Base-by-base conservation (phyloP, 1,140 invertebrate genomes). In the Apis cerana region DNA sequence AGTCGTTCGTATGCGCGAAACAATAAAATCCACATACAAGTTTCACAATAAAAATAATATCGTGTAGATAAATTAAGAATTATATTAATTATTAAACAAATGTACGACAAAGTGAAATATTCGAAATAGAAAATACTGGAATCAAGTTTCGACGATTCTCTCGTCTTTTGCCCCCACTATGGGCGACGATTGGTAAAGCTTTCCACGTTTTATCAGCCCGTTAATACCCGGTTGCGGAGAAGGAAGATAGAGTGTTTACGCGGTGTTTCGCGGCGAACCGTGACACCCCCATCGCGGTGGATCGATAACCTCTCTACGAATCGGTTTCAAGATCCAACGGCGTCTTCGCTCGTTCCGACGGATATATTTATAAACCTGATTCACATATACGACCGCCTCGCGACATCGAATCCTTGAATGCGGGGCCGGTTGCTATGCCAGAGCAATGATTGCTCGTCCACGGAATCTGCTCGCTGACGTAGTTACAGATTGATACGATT, bases 201-300 rank as follows among this genome's bases (percentile, higher is more conserved):
- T 76, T 76, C 72, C 78, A 80, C 68, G 48, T 71, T 62, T 81
- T 89, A 91, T 89, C 87, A 71, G 80, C 56, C 50, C 72, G 80
- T 85, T 84, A 85, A 88, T 88, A 82, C 75, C 69, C 64, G 15
- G 65, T 62, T 19, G 65, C 33, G 79, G 74, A 72, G 68, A 43
- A 15, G 71, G 54, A 82, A 90, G 91, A 91, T 92, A 92, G 90
- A 88, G 84, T 91, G 91, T 91, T 92, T 91, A 91, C 90, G 86
- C 85, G 87, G 81, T 88, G 82, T 85, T 91, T 76, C 82, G 78
- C 89, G 89, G 71, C 89, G 91, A 92, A 87, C 90, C 90, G 88
- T 80, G 85, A 86, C 88, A 90, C 85, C 87, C 89, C 77, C 59
- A 19, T 23, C 48, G 2, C 56, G 2, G 2, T 48, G 4, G 5